Percentiles rank a stretch among this genome's conserved stretches.
phyloP scores from a whole-genome alignment of 1,140 invertebrate species.

The Drosophila ananassae region DNA sequence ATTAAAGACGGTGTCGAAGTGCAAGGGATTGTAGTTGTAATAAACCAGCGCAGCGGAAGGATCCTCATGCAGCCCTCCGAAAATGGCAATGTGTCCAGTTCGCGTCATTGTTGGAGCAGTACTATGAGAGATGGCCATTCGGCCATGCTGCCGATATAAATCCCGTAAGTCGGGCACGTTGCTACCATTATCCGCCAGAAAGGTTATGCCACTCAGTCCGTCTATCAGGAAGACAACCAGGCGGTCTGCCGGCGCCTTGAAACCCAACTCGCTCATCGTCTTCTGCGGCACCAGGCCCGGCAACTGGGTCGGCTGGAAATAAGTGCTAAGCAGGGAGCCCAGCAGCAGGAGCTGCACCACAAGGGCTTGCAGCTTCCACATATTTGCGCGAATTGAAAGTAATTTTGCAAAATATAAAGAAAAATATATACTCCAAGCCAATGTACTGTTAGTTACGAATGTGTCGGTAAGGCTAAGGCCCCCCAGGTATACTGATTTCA shows the following conservation, averaged over 20 bases:
- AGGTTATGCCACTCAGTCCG: slow-evolving; percentile 93
- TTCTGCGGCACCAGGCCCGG: slow-evolving; percentile 85
- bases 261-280: slow-evolving; percentile 73
- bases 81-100: slow-evolving; percentile 97
- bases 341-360: slow-evolving; percentile 85
- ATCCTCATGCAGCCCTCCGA: slow-evolving; percentile 98
- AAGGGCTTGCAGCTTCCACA: slow-evolving; percentile 74
- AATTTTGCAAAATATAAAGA: not conserved
- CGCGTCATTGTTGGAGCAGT: slow-evolving; percentile 97
- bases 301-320: slow-evolving; percentile 87
- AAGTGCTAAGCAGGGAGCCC: slow-evolving; percentile 87
- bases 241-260: slow-evolving; percentile 88
- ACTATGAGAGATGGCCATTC: slow-evolving; percentile 95
- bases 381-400: slow-evolving; percentile 10
- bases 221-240: slow-evolving; percentile 94
- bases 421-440: not conserved
- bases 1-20: slow-evolving; percentile 99
- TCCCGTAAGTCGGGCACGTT: slow-evolving; percentile 50
- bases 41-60: slow-evolving; percentile 95
- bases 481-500: too few species aligned
- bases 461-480: not conserved
- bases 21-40: slow-evolving; percentile 97
- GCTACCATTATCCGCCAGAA: slow-evolving; percentile 84
- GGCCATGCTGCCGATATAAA: slow-evolving; percentile 85
- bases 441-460: not conserved